A percentile compares a stretch with the other conserved stretches of the same genome.
Conservation (phyloP, 1,140 invertebrate genomes). For the Teleogryllus occipitalis region DNA sequence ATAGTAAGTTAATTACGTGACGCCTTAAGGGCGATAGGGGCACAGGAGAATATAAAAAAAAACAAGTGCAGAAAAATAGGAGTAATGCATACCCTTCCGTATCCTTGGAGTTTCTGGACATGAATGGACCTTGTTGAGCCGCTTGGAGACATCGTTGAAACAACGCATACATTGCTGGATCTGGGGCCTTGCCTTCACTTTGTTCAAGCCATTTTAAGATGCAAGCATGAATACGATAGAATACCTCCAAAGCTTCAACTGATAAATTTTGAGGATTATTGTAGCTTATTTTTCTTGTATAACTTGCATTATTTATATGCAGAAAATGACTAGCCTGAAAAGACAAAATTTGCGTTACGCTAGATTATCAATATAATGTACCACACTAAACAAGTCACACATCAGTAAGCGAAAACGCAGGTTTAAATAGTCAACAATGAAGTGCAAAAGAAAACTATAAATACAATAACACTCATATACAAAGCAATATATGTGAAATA, state of each 20-base stretch:
- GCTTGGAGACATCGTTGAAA: slow-evolving; percentile 33
- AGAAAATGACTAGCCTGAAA: slow-evolving; percentile 60
- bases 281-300: slow-evolving; percentile 79
- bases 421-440: too few species aligned
- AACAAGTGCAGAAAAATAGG: too few species aligned
- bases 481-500: too few species aligned
- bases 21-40: too few species aligned
- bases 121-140: slow-evolving; percentile 38
- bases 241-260: slow-evolving; percentile 83
- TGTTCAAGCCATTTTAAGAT: slow-evolving; percentile 78
- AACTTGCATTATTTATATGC: slow-evolving; percentile 69
- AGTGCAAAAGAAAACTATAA: too few species aligned
- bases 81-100: not conserved
- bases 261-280: slow-evolving; percentile 71
- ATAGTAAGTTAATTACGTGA: too few species aligned
- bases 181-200: slow-evolving; percentile 41
- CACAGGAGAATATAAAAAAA: too few species aligned
- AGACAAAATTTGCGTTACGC: slow-evolving; percentile 19
- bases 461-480: too few species aligned
- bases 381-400: slow-evolving; percentile 7
- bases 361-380: not conserved
- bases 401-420: too few species aligned
- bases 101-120: slow-evolving; percentile 11
- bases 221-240: slow-evolving; percentile 73
- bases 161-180: not conserved